Base-by-base conservation (phyloP, 2,797 vertebrate species). In the Scolopax bukidnonensis region DNA sequence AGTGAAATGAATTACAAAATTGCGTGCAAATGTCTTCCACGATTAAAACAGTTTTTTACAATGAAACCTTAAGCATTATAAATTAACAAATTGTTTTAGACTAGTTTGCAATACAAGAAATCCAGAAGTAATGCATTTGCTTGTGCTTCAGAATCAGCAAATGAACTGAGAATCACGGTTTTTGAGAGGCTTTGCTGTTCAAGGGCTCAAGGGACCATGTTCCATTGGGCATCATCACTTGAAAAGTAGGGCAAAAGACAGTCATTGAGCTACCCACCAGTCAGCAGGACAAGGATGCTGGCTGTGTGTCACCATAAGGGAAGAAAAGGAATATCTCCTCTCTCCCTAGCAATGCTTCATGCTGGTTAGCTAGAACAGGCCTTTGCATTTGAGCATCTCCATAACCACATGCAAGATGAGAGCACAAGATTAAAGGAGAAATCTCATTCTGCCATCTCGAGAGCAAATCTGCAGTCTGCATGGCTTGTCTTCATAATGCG, bases 341-440 rank as follows among this genome's bases (percentile, higher is more conserved):
- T 89, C 48, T 89, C 40, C 27, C 19, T 45, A 59, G 61, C 63
- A 65, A 10, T 84, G 60, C 69, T 75, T 89, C 47, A 5, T 57
- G 54, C 50, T 32, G 27, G 24, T 88, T 82, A 53, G 67, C 54
- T 86, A 59, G 28, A 91, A 78, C 60, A 85, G 64, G 45, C 41
- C 56, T 64, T 91, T 81, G 69, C 36, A 23, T 94, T 73, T 86
- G 59, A 60, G 51, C n/a, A 40, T 84, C 32, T 41, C 83, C 68
- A 45, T 64, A 86, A 65, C 63, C 85, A 73, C 32, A 48, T 0
- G 0, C 28, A 54, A 79, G 60, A 51, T 69, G 40, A 88, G 54
- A 87, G 40, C 51, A n/a, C 47, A 75, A 83, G 76, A 89, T 85
- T 80, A 83, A 93, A 89, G 77, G 36, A 59, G 53, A 89, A 90